Conservation (phyloP, 2,888 invertebrate species). For the Catocala sponsa region DNA sequence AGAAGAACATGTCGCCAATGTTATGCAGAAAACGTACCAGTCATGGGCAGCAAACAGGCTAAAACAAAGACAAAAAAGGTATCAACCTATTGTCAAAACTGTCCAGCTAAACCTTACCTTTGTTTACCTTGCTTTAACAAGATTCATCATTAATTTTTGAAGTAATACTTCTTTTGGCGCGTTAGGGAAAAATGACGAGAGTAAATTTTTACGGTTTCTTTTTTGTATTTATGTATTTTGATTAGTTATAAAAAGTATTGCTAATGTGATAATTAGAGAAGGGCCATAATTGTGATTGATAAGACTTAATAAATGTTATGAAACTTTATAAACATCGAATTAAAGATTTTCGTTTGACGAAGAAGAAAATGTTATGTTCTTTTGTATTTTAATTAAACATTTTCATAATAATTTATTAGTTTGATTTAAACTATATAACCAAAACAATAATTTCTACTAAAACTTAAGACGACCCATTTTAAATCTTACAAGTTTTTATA, state of each 20-base stretch:
- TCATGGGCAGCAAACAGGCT: slow-evolving; percentile 32
- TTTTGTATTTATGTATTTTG: neutral
- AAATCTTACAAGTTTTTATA: no score
- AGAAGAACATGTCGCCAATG: slow-evolving; percentile 31
- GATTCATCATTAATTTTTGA: no score
- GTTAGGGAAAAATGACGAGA: neutral
- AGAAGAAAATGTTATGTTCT: neutral
- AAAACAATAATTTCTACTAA: neutral
- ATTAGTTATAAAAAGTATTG: neutral
- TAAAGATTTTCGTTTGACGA: neutral
- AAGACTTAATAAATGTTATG: slow-evolving; percentile 1
- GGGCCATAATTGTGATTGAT: slow-evolving; percentile 2
- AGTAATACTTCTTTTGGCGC: neutral
- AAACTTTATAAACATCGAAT: neutral
- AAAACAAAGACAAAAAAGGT: slow-evolving; percentile 26
- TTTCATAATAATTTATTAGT: slow-evolving; percentile 1
- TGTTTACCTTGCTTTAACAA: neutral
- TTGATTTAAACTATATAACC: neutral
- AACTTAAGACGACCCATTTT: neutral
- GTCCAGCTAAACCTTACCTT: neutral
- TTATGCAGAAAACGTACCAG: slow-evolving; percentile 28
- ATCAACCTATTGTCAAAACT: slow-evolving; percentile 9
- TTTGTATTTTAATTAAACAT: slow-evolving; percentile 1
- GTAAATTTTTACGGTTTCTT: no score
- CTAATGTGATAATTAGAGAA: slow-evolving; percentile 1